A percentile compares a stretch with the other conserved stretches of the same genome.
Evolutionary conservation across 1,140 invertebrate species (phyloP).

Genomic region (Brachionus manjavacas): DNA sequence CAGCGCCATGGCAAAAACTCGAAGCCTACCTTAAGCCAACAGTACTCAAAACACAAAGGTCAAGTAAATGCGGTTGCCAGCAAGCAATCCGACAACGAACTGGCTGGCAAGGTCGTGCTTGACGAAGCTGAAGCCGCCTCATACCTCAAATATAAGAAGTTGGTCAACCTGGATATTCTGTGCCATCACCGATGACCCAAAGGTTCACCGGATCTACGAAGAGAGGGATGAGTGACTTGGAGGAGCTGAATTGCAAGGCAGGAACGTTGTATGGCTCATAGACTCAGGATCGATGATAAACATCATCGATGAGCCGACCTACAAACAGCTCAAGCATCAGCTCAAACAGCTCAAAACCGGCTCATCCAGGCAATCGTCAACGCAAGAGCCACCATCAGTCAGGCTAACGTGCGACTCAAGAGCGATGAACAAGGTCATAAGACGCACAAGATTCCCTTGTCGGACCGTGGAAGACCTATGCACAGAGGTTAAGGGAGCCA

Average conservation of each 20-base stretch:
- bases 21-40: background rate
- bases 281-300: background rate
- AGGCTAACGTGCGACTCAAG: background rate
- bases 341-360: background rate
- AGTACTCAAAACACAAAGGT: background rate
- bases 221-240: background rate
- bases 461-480: background rate
- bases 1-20: background rate
- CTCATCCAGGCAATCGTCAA: background rate
- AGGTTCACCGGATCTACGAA: background rate
- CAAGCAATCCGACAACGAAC: background rate
- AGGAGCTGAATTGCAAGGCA: background rate
- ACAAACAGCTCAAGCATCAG: background rate
- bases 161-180: background rate
- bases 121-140: background rate
- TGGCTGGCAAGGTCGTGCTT: background rate
- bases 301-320: background rate
- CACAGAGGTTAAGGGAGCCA: background rate
- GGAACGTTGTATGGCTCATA: background rate
- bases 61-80: background rate
- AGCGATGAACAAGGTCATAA: background rate
- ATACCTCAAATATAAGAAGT: background rate
- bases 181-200: background rate
- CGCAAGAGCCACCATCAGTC: background rate
- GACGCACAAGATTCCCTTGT: background rate